Evolutionary conservation across 2,797 vertebrate genomes (phyloP).

Genomic region (Mus minutoides): DNA sequence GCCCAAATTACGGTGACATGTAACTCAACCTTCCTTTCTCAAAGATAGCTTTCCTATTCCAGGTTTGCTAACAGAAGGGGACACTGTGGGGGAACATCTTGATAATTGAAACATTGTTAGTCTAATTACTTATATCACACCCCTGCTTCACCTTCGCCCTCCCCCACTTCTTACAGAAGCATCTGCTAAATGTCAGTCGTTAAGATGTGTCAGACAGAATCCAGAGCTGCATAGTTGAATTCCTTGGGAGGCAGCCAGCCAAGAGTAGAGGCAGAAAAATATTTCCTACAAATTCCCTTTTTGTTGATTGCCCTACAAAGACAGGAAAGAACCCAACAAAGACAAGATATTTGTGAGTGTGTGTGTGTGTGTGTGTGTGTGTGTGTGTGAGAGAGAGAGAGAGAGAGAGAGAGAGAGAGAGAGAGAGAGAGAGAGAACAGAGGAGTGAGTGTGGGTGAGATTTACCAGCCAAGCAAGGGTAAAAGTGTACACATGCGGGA

Average conservation of each 20-base stretch:
- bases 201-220: slow-evolving; percentile 83
- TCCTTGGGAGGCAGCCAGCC: slow-evolving; percentile 84
- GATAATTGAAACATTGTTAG: slow-evolving; percentile 79
- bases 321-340: slow-evolving; percentile 42
- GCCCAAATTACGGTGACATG: slow-evolving; percentile 31
- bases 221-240: slow-evolving; percentile 71
- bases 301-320: slow-evolving; percentile 74
- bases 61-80: slow-evolving; percentile 79
- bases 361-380: neutral
- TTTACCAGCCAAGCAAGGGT: slow-evolving; percentile 28
- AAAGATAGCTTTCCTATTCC: slow-evolving; percentile 57
- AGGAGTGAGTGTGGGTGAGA: neutral
- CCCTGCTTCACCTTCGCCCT: slow-evolving; percentile 77
- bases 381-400: neutral
- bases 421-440: neutral
- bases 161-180: slow-evolving; percentile 72
- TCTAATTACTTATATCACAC: slow-evolving; percentile 78
- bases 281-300: slow-evolving; percentile 75
- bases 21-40: slow-evolving; percentile 30
- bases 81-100: slow-evolving; percentile 74
- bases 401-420: neutral
- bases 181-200: slow-evolving; percentile 86
- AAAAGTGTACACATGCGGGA: slow-evolving; percentile 1
- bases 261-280: slow-evolving; percentile 74
- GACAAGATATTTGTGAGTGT: slow-evolving; percentile 9